Conservation (phyloP, 2,888 invertebrate species). For the Dicycla oo region DNA sequence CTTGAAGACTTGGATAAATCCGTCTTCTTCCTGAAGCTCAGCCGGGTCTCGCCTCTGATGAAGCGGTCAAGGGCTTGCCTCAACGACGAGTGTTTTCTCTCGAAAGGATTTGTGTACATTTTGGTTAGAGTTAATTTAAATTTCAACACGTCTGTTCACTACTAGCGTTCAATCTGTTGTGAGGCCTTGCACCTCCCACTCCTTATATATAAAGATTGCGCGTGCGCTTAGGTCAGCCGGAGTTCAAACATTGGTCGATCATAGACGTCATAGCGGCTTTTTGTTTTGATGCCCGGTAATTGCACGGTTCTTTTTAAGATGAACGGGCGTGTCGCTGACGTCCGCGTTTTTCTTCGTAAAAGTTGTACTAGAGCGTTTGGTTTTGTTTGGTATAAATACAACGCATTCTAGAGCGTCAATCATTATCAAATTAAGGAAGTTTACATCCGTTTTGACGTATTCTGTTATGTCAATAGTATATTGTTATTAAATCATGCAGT, state of each 20-base stretch:
- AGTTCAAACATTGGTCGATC: constrained; percentile 67
- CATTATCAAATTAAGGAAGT: constrained; percentile 29
- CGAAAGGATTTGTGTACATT: constrained; percentile 93
- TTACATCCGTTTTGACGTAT: constrained; percentile 27
- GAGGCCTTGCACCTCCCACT: constrained; percentile 67
- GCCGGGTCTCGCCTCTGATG: constrained; percentile 85
- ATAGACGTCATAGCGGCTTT: constrained; percentile 72
- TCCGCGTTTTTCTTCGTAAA: constrained; percentile 47
- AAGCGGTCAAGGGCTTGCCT: constrained; percentile 92
- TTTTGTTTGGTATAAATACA: not conserved
- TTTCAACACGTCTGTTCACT: constrained; percentile 72
- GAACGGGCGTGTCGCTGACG: constrained; percentile 55
- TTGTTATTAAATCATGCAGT: constrained; percentile 6
- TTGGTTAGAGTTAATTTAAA: constrained; percentile 63
- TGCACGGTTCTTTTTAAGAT: constrained; percentile 49
- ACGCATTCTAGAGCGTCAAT: constrained; percentile 27
- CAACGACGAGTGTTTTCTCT: constrained; percentile 92
- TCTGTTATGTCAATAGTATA: constrained; percentile 18
- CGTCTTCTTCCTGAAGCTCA: constrained; percentile 83
- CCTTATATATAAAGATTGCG: constrained; percentile 76
- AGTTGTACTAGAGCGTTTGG: constrained; percentile 34
- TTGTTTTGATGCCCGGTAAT: constrained; percentile 68
- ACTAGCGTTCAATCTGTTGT: constrained; percentile 67
- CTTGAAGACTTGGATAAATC: constrained; percentile 73
- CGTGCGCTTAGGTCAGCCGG: constrained; percentile 76